These are phyloP conservation scores for mouse (Mus musculus) DNA, from an alignment of 2,113 vertebrate species.

Conservation along the genomic window DNA sequence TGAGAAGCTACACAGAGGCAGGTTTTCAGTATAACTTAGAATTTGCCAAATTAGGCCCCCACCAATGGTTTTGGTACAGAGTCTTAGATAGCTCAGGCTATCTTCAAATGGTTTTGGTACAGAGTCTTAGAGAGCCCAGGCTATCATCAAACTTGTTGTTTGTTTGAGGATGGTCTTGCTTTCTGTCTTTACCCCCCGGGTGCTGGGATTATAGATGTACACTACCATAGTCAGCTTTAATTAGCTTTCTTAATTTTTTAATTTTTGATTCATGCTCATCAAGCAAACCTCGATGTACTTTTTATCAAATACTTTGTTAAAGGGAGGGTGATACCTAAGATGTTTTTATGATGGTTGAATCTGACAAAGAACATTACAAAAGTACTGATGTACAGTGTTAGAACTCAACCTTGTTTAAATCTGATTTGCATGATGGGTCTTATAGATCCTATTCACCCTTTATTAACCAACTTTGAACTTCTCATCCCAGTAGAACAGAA, in stretches of 20 bases:
- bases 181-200: background rate
- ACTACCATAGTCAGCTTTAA: background rate
- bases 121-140: background rate
- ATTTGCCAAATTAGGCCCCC: background rate
- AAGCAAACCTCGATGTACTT: conserved; percentile 66
- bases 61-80: background rate
- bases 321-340: conserved; percentile 59
- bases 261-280: conserved; percentile 68
- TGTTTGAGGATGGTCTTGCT: background rate
- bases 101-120: background rate
- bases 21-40: conserved; percentile 57
- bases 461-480: conserved; percentile 66
- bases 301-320: conserved; percentile 58
- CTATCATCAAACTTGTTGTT: background rate
- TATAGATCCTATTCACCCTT: conserved; percentile 70
- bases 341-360: conserved; percentile 55
- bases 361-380: conserved; percentile 60
- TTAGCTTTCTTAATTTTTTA: conserved; percentile 57
- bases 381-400: conserved; percentile 48
- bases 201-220: background rate
- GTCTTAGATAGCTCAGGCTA: background rate
- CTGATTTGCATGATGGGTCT: conserved; percentile 74
- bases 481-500: conserved; percentile 71
- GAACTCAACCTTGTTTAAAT: conserved; percentile 78
- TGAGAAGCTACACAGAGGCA: background rate